phyloP scores from a whole-genome alignment of 2,797 vertebrate species.

The Anas capensis region DNA sequence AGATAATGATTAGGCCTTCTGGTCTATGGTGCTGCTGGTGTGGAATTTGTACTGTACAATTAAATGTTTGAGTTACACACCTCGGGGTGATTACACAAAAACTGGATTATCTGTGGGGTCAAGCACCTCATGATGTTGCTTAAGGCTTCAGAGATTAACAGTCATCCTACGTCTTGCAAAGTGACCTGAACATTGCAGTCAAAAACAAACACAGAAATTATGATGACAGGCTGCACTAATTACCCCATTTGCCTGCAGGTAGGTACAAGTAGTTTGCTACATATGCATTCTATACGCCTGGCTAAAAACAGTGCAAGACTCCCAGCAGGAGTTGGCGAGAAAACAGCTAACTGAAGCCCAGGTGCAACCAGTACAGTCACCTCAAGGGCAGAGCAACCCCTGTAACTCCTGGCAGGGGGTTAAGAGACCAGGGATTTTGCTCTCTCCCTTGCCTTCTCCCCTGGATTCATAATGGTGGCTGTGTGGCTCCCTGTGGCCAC shows the following conservation, averaged over 20 bases:
- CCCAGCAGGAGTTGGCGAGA: background rate
- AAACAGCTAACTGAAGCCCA: background rate
- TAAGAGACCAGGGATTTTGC: background rate
- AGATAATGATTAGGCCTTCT: background rate
- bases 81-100: background rate
- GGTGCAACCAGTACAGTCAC: background rate
- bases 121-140: background rate
- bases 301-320: background rate
- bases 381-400: background rate
- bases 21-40: background rate
- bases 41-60: background rate
- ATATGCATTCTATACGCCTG: background rate
- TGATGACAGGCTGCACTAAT: background rate
- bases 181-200: background rate
- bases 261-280: background rate
- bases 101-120: background rate
- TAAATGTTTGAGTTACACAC: background rate
- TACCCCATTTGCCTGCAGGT: background rate
- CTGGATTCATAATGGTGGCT: background rate
- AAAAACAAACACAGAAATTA: background rate
- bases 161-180: background rate
- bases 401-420: background rate
- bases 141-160: background rate
- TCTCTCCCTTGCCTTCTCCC: background rate
- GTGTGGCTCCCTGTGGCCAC: conserved; percentile 32